Evolutionary conservation across 2,888 invertebrate genomes (phyloP), one percentile per base, ranked within the genome.

Genomic region (Nymphalis polychloros): DNA sequence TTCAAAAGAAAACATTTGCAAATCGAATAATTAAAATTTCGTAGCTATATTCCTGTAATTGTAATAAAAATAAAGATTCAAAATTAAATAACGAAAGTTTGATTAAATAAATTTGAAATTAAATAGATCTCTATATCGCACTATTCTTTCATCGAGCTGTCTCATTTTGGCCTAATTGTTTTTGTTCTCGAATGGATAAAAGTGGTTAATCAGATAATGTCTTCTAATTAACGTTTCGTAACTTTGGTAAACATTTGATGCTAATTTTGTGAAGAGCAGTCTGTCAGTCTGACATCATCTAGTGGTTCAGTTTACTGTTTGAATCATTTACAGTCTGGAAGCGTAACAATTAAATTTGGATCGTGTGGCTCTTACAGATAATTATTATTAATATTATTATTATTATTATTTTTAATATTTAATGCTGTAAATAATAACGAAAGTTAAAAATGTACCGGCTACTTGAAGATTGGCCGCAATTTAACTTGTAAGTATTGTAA

Each of bases 231-330:
- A 35, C 52, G 69, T 72, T 69, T 72, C 64, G 66, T 69, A 63
- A 71, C 61, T 59, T 69, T 53, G 57, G 69, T 76, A 78, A 79
- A 81, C 79, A 81, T 73, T 76, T 76, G 70, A 77, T 77, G 84
- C 83, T 88, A 88, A 89, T 87, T 85, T 81, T 72, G 75, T 81
- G 78, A 81, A 79, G 76, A 81, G 81, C 76, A 74, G 66, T 70
- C 59, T n/a, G n/a, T n/a, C n/a, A n/a, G 70, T 84, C 88, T 88
- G 88, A 88, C 87, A 86, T 89, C 88, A 89, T 79, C 63, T 67
- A 70, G 73, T 74, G 77, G 79, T 79, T 81, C 80, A 81, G 84
- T 83, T 84, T 83, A 81, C 80, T 77, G 80, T 84, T 85, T 85
- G 85, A 83, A 82, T 86, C 84, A 83, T 81, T 78, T 78, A 79